Conservation (phyloP, 2,113 vertebrate genomes). For the Astatoreochromis straeleni region DNA sequence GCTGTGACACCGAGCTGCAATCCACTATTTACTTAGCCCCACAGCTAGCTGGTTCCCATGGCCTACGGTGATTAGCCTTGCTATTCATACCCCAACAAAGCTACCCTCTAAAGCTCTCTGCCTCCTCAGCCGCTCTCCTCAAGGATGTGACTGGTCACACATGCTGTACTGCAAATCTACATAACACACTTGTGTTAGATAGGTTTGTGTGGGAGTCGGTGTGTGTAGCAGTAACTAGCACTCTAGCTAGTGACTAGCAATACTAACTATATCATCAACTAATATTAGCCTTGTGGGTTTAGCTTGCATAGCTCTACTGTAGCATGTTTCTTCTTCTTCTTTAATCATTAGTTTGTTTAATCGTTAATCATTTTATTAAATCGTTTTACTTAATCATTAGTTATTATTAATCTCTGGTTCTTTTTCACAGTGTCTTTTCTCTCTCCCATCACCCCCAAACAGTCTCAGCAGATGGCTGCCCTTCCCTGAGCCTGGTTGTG, state of each 20-base stretch:
- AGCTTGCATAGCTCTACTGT: neutral
- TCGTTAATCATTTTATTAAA: neutral
- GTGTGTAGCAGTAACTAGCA: neutral
- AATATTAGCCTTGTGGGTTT: neutral
- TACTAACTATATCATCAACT: neutral
- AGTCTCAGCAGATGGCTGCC: neutral
- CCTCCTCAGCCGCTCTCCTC: neutral
- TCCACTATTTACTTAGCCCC: constrained; percentile 29
- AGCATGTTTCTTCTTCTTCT: neutral
- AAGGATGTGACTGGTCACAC: constrained; percentile 16
- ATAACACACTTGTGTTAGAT: neutral
- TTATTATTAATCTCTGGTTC: neutral
- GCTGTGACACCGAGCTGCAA: constrained; percentile 20
- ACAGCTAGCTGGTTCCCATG: constrained; percentile 29
- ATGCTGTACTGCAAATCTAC: neutral
- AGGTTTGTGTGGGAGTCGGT: neutral
- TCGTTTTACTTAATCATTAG: neutral
- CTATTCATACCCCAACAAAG: constrained; percentile 49
- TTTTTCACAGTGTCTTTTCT: neutral
- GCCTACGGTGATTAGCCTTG: constrained; percentile 42
- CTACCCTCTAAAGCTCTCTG: constrained; percentile 3
- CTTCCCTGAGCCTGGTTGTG: neutral
- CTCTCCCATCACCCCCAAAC: neutral
- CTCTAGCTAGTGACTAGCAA: neutral
- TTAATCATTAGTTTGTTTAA: neutral